Percentiles rank a stretch among this genome's conserved stretches.
These are phyloP conservation scores for Junco hyemalis DNA, from an alignment of 2,113 vertebrate genomes.

Conservation along the genomic window DNA sequence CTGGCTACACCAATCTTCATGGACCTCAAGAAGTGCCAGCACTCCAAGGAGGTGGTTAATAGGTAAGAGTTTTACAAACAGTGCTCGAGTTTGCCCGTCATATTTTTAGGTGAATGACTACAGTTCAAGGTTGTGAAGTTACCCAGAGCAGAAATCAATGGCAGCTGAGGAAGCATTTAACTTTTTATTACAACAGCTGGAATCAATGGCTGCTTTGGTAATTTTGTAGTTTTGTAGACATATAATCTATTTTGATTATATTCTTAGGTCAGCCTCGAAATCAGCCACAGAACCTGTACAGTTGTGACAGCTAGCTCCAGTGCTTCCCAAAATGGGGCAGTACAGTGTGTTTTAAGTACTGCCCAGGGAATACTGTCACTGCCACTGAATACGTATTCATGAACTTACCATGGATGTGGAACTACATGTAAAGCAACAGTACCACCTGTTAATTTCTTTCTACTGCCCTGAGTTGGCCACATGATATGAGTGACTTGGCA, in stretches of 20 bases:
- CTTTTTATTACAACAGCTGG: neutral
- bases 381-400: neutral
- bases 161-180: neutral
- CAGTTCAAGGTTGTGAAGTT: neutral
- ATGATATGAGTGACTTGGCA: neutral
- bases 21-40: neutral
- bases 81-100: accelerated
- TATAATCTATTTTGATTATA: neutral
- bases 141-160: neutral
- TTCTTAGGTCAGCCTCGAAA: neutral
- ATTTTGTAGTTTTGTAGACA: neutral
- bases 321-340: neutral
- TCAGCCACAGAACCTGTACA: neutral
- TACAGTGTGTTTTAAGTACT: neutral
- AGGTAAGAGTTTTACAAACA: neutral
- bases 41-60: neutral
- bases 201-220: neutral
- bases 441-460: neutral
- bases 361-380: neutral
- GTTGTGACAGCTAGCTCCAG: neutral
- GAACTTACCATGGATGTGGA: neutral
- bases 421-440: neutral
- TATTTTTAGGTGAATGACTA: neutral
- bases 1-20: neutral
- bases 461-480: neutral